Conservation (phyloP, 2,888 invertebrate genomes). For the Drosophila putrida region DNA sequence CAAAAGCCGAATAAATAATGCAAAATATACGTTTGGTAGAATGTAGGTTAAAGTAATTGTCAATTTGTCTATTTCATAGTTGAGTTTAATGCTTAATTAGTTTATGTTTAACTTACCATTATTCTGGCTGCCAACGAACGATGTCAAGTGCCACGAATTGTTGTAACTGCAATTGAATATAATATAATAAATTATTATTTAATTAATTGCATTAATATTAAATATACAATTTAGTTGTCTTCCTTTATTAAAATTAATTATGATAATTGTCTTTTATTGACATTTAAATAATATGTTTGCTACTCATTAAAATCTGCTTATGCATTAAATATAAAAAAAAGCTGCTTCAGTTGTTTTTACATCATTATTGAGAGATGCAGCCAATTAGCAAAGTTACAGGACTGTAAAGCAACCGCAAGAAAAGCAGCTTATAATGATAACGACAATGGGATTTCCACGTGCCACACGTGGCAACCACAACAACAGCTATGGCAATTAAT, state of each 20-base stretch:
- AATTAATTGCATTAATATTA: neutral
- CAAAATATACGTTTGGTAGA: neutral
- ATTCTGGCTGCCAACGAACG: constrained; percentile 51
- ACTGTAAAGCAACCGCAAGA: constrained; percentile 16
- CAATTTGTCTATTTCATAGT: constrained; percentile 4
- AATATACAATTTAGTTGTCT: neutral
- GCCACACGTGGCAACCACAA: constrained; percentile 20
- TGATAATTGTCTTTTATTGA: neutral
- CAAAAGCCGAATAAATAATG: neutral
- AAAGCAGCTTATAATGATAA: constrained; percentile 36
- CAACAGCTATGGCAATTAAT: constrained; percentile 13
- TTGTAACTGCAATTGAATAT: constrained; percentile 44
- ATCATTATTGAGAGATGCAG: neutral
- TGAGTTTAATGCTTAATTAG: neutral
- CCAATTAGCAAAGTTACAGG: constrained; percentile 30
- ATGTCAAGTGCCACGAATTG: constrained; percentile 37
- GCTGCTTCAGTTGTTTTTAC: neutral
- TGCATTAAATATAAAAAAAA: neutral
- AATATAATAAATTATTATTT: neutral
- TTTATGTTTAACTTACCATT: constrained; percentile 60
- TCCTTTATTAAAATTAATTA: neutral
- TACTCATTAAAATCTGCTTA: neutral
- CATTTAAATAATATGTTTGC: neutral
- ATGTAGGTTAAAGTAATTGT: constrained; percentile 7
- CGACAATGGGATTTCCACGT: constrained; percentile 24